Evolutionary conservation across 2,113 vertebrate species (phyloP), one percentile per base, ranked within the genome.

Genomic region (Butorides virescens): DNA sequence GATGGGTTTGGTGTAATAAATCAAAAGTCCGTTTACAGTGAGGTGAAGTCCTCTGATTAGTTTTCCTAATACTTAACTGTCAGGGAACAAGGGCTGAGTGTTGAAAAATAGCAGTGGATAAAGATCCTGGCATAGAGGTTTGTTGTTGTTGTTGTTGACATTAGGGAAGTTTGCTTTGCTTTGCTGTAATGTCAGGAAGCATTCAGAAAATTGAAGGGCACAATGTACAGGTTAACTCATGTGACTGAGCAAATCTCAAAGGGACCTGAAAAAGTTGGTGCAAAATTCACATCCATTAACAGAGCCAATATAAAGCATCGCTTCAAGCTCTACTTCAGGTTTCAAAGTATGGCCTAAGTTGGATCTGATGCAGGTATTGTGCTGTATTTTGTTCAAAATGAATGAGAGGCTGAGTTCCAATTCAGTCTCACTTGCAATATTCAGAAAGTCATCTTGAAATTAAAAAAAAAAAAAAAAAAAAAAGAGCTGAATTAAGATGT

Each of bases 11-110:
- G 13, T 1, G 7, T 86, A 76, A 90, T 94, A 91, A 97, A 95
- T 81, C 91, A 90, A 53, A 85, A 93, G 86, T 92, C 87, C 4
- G 2, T 90, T 95, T 85, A 25, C 81, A 93, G 80, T 4, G 0
- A 70, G 42, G 18, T 71, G 71, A 79, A 67, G 71, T 95, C 42
- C 37, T 75, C 52, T 68, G 42, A 56, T 86, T 78, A 82, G 16
- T 91, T 95, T 74, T 88, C 67, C 65, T 68, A 52, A 17, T 63
- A 88, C 86, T 74, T 67, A 81, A 50, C 91, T 96, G 91, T 70
- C 67, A 88, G 82, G 72, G 84, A 93, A 52, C 92, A 90, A 85
- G 53, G 76, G 71, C 95, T 81, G 77, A 74, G 32, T 47, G 42
- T 27, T 66, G 44, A 93, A 96, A 95, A 95, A 52, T 6, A 34